Base-by-base conservation (phyloP, 2,113 vertebrate genomes). In the Chionodraco myersi region DNA sequence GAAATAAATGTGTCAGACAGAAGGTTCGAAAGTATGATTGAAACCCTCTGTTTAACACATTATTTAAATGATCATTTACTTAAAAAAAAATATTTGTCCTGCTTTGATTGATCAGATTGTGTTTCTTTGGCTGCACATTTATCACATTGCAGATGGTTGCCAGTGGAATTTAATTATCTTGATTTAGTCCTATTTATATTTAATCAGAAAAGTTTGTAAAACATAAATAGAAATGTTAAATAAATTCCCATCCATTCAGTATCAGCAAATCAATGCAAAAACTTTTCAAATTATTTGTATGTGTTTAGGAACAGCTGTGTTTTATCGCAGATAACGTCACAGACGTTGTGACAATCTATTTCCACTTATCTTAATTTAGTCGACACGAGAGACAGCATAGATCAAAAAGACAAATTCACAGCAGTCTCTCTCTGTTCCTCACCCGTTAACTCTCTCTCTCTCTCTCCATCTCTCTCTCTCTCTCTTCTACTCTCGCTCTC, bases 291-390 rank as follows among this genome's bases (percentile, higher is more conserved):
- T 81, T 49, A 49, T 68, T 79, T 63, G 12, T 77, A 9, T 59
- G 72, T 67, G 57, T 80, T 77, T 52, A 77, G 82, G 30, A 64
- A 59, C 36, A 76, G 70, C n/a, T 12, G 51, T 72, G 53, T 68
- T 64, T 58, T 61, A 68, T 56, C 30, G 34, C 53, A 71, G 72
- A 78, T 75, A 72, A 70, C 73, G 61, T 88, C 64, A 72, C 36
- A 69, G 60, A 75, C 63, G 21, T 63, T 47, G 66, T 44, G 51
- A 21, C 79, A 76, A 86, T 80, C 67, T 52, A 44, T 65, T 71
- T 74, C 26, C 49, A 68, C 54, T 76, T 82, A 68, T 83, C 73
- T 64, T 80, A 56, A 78, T 84, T 76, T 59, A 65, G 11, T 61
- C 30, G 16, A 85, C 72, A 72, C 75, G 58, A 77, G 78, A 85